Base-by-base conservation (phyloP, 1,140 invertebrate genomes). In the Drosophila tropicalis region DNA sequence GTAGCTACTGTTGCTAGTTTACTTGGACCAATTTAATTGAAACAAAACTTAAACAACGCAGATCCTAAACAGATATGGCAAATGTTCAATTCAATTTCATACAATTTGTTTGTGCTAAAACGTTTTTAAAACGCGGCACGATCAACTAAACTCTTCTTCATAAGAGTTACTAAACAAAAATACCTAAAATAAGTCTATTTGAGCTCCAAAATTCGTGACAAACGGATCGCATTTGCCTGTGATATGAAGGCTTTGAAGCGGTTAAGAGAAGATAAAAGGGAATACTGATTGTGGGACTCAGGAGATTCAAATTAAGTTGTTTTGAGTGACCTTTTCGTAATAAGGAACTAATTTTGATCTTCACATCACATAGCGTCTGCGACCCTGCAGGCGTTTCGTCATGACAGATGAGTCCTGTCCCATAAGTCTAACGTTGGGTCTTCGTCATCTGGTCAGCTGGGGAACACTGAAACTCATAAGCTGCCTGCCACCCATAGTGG, bases 131-230 rank as follows among this genome's bases (percentile, higher is more conserved):
- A 87, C 72, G 67, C 65, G 34, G 63, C 75, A 72, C 63, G 55
- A 69, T 64, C 76, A 78, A 81, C 80, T 75, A 84, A 90, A 80
- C 60, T 51, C 75, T 51, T 68, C 6, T 76, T 57, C 82, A 90
- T 84, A 84, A 62, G 74, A 81, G 75, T 86, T 80, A 72, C 75
- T 90, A 51, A 51, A 22, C 17, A 83, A 83, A 73, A 87, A 82
- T 74, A 62, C 77, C 76, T 89, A 51, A 90, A 90, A 90, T 82
- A 91, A 91, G 82, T 86, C 82, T 91, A 91, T 91, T 91, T 91
- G 89, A 91, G 90, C 90, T 78, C 72, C 76, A 90, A 81, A 32
- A 90, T 91, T 90, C 82, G 89, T 81, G 39, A 74, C 80, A 44
- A 41, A 47, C 68, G 74, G 86, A 77, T 65, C 80, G 71, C 79